These are phyloP conservation scores for Catostomus latipinnis DNA, from an alignment of 2,797 vertebrate species.

Conservation along the genomic window DNA sequence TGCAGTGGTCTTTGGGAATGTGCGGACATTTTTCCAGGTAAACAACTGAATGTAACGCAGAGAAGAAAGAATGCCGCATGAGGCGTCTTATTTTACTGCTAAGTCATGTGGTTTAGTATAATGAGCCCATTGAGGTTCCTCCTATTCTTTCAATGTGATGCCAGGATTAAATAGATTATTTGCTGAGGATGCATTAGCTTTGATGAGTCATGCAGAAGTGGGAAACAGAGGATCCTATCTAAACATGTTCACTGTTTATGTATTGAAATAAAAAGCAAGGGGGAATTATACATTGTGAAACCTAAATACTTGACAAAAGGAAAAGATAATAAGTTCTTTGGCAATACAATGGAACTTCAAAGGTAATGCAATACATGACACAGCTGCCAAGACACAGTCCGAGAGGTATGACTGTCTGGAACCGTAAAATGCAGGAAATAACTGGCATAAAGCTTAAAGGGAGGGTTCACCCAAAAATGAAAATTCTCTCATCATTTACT, in stretches of 20 bases:
- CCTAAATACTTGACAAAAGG: conserved; percentile 5
- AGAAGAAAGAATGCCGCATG: conserved; percentile 12
- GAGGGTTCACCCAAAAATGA: no score
- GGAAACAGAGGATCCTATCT: neutral
- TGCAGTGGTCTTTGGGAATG: conserved; percentile 46
- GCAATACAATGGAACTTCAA: neutral
- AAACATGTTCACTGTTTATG: conserved; percentile 34
- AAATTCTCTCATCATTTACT: no score
- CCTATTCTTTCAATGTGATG: conserved; percentile 6
- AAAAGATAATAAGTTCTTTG: neutral
- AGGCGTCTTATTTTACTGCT: conserved; percentile 48
- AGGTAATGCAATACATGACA: neutral
- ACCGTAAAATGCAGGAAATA: neutral
- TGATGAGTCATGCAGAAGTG: conserved; percentile 18
- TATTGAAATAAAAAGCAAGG: conserved; percentile 4
- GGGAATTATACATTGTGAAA: neutral
- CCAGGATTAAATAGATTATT: conserved; percentile 7
- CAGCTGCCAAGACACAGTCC: neutral
- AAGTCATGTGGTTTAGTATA: conserved; percentile 50
- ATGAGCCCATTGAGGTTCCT: conserved; percentile 5
- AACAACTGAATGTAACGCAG: conserved; percentile 2
- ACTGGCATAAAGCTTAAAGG: neutral
- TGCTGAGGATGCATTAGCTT: conserved; percentile 27
- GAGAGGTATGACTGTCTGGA: neutral
- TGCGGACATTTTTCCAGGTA: conserved; percentile 11